Percentiles rank a stretch among this genome's conserved stretches.
Conservation (phyloP, 2,113 vertebrate species). For the Lucifuga dentata region DNA sequence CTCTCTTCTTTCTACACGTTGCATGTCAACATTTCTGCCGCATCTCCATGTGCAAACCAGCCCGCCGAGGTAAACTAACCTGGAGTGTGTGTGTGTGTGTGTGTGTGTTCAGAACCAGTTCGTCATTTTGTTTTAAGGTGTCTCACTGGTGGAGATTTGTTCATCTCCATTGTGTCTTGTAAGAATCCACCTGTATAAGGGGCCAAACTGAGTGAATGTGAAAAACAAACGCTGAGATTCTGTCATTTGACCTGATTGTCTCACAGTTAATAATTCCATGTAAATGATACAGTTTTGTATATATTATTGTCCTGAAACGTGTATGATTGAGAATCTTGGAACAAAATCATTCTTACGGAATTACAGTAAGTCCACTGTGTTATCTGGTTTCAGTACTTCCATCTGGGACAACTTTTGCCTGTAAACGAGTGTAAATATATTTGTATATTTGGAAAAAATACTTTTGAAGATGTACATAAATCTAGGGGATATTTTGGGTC, state of each 20-base stretch:
- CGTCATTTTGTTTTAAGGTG: constrained; percentile 17
- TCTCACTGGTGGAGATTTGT: constrained; percentile 11
- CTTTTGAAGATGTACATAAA: constrained; percentile 75
- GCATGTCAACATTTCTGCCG: constrained; percentile 56
- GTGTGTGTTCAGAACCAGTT: constrained; percentile 28
- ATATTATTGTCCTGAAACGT: constrained; percentile 25
- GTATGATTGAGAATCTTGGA: constrained; percentile 33
- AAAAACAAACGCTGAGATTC: constrained; percentile 17
- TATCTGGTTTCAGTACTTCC: constrained; percentile 24
- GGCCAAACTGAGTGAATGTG: constrained; percentile 28
- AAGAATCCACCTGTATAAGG: not conserved
- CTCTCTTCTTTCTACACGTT: constrained; percentile 12
- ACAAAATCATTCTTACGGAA: constrained; percentile 22
- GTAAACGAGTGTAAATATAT: constrained; percentile 81
- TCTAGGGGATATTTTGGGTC: constrained; percentile 51
- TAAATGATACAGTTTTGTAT: constrained; percentile 28
- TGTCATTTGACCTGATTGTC: constrained; percentile 4
- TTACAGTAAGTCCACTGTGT: constrained; percentile 29
- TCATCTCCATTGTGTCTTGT: constrained; percentile 2
- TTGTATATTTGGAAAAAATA: constrained; percentile 75
- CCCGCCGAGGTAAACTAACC: constrained; percentile 26
- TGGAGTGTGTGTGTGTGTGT: constrained; percentile 9
- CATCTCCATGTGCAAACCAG: not conserved
- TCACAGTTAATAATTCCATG: constrained; percentile 12
- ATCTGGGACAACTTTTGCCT: constrained; percentile 52